phyloP scores from a whole-genome alignment of 2,888 invertebrate genomes.

The Linnaemya tessellans region DNA sequence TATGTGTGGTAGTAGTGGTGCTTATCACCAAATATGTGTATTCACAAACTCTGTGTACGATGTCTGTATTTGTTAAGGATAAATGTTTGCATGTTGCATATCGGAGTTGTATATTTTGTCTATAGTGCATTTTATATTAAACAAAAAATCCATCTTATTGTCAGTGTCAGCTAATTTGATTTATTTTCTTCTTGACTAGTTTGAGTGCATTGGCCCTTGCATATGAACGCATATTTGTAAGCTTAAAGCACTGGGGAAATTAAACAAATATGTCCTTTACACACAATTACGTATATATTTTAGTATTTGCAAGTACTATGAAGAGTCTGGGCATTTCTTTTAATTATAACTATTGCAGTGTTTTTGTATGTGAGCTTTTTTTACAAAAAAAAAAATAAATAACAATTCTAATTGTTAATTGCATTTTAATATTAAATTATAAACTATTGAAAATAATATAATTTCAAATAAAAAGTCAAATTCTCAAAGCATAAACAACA shows the following conservation, averaged over 20 bases:
- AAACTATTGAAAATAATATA: background rate
- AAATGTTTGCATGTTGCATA: background rate
- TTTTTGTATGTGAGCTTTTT: background rate
- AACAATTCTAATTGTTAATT: background rate
- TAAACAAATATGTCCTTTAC: slow-evolving; percentile 52
- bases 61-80: background rate
- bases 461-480: too few relatives aligned
- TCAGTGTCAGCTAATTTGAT: slow-evolving; percentile 72
- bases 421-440: background rate
- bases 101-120: slow-evolving; percentile 55
- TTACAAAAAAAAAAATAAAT: slow-evolving; percentile 15
- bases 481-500: background rate
- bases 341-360: slow-evolving; percentile 48
- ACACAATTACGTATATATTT: background rate
- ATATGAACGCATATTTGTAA: slow-evolving; percentile 21
- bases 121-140: slow-evolving; percentile 59
- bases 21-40: background rate
- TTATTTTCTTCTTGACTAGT: slow-evolving; percentile 64
- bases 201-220: slow-evolving; percentile 49
- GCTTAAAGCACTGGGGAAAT: slow-evolving; percentile 62
- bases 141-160: slow-evolving; percentile 57
- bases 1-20: background rate
- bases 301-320: too few relatives aligned
- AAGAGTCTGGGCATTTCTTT: slow-evolving; percentile 36
- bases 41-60: too few relatives aligned